These are phyloP conservation scores for Cheilosia grossa DNA, from an alignment of 2,888 invertebrate species.

Conservation along the genomic window DNA sequence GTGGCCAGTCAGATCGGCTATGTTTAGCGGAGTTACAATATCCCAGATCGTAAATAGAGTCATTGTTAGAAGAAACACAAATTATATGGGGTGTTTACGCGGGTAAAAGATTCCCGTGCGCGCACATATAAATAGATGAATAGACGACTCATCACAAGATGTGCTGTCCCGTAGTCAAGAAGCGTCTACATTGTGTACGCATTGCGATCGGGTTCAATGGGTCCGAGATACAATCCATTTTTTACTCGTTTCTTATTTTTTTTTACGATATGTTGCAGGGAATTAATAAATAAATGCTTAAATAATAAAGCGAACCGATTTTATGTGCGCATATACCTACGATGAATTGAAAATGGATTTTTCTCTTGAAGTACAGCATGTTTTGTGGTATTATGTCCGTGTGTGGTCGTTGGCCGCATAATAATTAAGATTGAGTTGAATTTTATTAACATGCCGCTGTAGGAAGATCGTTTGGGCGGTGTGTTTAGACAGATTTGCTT, in stretches of 20 bases:
- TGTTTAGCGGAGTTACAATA: constrained; percentile 33
- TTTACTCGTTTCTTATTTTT: constrained; percentile 6
- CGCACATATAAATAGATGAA: constrained; percentile 9
- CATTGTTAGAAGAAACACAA: constrained; percentile 60
- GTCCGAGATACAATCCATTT: constrained; percentile 17
- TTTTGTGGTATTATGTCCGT: constrained; percentile 11
- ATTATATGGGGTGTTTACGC: constrained; percentile 65
- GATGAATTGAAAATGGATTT: constrained; percentile 46
- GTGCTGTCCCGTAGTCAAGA: constrained; percentile 21
- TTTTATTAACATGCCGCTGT: constrained; percentile 55
- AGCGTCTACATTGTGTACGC: constrained; percentile 5
- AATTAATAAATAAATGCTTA: constrained; percentile 40
- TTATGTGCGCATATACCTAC: constrained; percentile 14
- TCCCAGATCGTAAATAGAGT: constrained; percentile 59
- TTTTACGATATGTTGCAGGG: neutral
- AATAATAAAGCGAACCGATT: constrained; percentile 39
- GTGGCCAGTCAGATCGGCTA: constrained; percentile 31
- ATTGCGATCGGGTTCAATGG: constrained; percentile 56
- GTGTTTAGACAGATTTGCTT: constrained; percentile 13
- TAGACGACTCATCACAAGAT: constrained; percentile 4
- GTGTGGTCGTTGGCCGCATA: constrained; percentile 48
- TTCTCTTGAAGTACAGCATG: constrained; percentile 24
- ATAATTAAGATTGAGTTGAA: constrained; percentile 68
- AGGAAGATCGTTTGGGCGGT: constrained; percentile 33
- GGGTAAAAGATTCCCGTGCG: constrained; percentile 20